Evolutionary conservation across 2,797 vertebrate species (phyloP), one percentile per base, ranked within the genome.

Genomic region (Fistularia tabacaria): DNA sequence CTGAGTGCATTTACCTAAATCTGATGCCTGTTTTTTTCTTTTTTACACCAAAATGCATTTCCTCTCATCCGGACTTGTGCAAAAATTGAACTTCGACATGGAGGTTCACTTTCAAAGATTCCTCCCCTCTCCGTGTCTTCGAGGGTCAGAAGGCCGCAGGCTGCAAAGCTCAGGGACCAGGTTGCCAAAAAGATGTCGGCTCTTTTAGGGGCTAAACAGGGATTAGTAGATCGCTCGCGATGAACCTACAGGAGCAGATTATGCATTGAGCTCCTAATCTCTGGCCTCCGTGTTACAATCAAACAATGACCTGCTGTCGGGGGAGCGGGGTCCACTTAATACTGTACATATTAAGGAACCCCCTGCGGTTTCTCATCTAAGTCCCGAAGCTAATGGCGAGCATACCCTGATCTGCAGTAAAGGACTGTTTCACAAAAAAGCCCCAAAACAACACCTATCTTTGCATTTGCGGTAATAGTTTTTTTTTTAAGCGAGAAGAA

Each of bases 171-270:
- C n/a, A n/a, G 49, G 60, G 58, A 53, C 58, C 69, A 62, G 47
- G 53, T 1, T 25, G 25, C 25, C 25, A 25, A 25, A 10, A 79
- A 72, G 65, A 75, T 62, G 49, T 48, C 46, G 11, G 46, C 46
- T 57, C 51, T 73, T 76, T 81, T 46, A 66, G 66, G 25, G 79
- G 83, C 52, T 83, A 83, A 89, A 86, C 77, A 72, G 61, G 82
- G 83, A 89, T 87, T 88, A 88, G 61, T 1, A 10, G 57, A 71
- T 71, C 42, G 9, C 76, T 79, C 37, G 3, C 8, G 14, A 59
- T 80, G 81, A 25, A 79, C 71, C 69, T 74, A n/a, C 71, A 62
- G 0, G 3, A 49, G 45, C 61, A 68, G 77, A 83, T 81, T 83
- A 81, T 37, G 52, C 11, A 7, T 69, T 71, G 57, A 46, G 64